A percentile compares a stretch with the other conserved stretches of the same genome.
Conservation (phyloP, 2,797 vertebrate genomes). For the Masticophis lateralis region DNA sequence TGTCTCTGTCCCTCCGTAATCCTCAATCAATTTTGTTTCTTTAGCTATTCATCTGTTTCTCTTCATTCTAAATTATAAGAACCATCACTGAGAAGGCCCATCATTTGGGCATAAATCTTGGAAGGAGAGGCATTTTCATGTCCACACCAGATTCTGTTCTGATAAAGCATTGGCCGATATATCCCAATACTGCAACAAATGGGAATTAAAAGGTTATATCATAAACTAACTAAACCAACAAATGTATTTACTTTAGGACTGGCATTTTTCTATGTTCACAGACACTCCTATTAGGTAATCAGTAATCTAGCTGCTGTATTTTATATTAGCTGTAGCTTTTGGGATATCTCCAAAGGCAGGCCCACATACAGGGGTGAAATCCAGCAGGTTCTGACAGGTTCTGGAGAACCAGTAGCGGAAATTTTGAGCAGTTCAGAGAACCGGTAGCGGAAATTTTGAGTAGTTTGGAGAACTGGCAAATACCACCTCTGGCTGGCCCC, state of each 20-base stretch:
- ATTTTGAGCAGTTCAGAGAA: no score
- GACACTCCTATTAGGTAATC: neutral
- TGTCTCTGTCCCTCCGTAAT: no score
- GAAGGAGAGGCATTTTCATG: neutral
- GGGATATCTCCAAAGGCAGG: neutral
- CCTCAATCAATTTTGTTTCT: no score
- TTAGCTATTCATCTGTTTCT: no score
- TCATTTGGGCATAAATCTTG: neutral
- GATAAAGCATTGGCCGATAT: neutral
- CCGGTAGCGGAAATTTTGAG: no score
- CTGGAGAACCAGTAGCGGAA: no score
- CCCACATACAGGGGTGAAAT: neutral
- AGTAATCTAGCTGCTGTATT: neutral
- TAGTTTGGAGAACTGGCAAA: no score
- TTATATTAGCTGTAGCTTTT: neutral
- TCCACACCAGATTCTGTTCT: neutral
- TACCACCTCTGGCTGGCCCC: no score
- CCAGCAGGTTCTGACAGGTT: no score
- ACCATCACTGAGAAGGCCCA: neutral
- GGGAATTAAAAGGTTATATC: neutral
- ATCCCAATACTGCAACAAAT: neutral
- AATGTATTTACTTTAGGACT: neutral
- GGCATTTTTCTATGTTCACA: neutral
- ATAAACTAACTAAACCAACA: neutral
- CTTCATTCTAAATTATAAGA: neutral